Evolutionary conservation across 2,888 invertebrate genomes (phyloP).

Genomic region (Torymus aiolomorphi): DNA sequence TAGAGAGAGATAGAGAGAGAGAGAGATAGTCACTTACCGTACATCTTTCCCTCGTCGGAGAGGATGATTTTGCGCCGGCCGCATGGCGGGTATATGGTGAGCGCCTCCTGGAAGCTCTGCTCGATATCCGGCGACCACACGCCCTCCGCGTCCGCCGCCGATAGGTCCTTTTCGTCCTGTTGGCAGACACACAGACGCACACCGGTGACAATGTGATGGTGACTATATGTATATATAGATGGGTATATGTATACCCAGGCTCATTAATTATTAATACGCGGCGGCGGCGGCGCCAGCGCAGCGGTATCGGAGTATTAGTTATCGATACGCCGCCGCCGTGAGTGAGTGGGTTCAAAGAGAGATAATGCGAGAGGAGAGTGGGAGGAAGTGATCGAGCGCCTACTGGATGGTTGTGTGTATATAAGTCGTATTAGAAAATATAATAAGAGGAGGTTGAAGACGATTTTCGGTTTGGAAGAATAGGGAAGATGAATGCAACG

Average conservation of each 20-base stretch:
- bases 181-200: constrained; percentile 53
- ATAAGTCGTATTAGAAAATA: no score
- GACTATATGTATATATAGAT: background rate
- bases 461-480: no score
- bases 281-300: background rate
- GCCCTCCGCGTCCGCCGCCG: constrained; percentile 98
- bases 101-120: constrained; percentile 99
- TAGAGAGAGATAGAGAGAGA: background rate
- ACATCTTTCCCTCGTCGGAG: constrained; percentile 99
- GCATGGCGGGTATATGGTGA: constrained; percentile 99
- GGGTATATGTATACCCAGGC: background rate
- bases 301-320: constrained; percentile 38
- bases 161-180: constrained; percentile 91
- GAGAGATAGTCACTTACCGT: constrained; percentile 87
- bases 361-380: background rate
- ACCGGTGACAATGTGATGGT: background rate
- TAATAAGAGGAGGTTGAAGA: no score
- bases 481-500: no score
- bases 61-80: constrained; percentile 99
- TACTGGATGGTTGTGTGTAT: no score
- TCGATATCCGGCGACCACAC: constrained; percentile 99
- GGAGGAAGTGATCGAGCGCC: no score
- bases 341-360: constrained; percentile 8
- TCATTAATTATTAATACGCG: constrained; percentile 48
- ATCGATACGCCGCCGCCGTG: constrained; percentile 27